phyloP scores from a whole-genome alignment of 2,888 invertebrate species.

The Anodontia alba region DNA sequence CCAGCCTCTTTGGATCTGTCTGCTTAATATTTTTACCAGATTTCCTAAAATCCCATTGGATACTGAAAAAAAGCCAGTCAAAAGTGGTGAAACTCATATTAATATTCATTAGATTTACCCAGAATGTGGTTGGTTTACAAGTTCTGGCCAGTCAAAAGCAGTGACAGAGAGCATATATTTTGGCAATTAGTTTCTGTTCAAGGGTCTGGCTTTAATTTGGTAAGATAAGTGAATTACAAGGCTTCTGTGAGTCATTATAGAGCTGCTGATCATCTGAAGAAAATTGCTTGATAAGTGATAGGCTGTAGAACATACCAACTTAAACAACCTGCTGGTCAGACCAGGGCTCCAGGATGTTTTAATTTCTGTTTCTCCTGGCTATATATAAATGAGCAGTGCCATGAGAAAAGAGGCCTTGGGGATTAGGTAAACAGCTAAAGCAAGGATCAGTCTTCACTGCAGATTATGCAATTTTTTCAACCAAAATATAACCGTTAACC shows the following conservation, averaged over 20 bases:
- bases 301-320: conserved; percentile 1
- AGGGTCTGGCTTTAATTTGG: conserved; percentile 19
- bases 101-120: not conserved
- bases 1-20: too few species aligned
- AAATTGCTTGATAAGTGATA: conserved; percentile 21
- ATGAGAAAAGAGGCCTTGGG: too few species aligned
- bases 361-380: too few species aligned
- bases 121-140: not conserved
- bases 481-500: too few species aligned
- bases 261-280: conserved; percentile 12
- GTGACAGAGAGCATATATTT: not conserved
- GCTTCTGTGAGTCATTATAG: conserved; percentile 12
- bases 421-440: too few species aligned
- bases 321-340: not conserved
- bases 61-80: not conserved
- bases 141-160: not conserved
- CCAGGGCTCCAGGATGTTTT: too few species aligned
- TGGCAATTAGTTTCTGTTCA: conserved; percentile 9
- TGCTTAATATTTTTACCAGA: too few species aligned
- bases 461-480: too few species aligned
- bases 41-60: conserved; percentile 1
- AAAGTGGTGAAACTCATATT: not conserved
- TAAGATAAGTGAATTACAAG: conserved; percentile 24
- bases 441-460: too few species aligned
- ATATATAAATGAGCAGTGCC: too few species aligned